Evolutionary conservation across 2,113 vertebrate species (phyloP), one percentile per base, ranked within the genome.

Genomic region (Steatornis caripensis): DNA sequence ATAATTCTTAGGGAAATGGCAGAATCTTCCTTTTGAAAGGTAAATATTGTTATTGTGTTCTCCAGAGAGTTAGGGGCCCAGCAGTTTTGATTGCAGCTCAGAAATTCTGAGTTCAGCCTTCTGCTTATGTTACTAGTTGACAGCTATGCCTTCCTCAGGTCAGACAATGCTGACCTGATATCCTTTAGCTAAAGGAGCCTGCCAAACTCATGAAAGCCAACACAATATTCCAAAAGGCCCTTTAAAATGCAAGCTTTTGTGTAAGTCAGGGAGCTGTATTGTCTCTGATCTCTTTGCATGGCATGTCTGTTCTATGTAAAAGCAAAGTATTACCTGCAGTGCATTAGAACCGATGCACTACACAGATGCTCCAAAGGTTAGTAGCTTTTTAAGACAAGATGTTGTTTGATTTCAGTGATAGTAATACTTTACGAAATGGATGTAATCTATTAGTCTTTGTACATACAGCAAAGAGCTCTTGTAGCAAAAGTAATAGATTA

Each of bases 381-480:
- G 54, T 45, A 53, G 39, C 30, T 80, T 77, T 68, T 90, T 79
- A 86, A 93, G 75, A 93, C 32, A 18, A 96, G 80, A 53, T 88
- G 55, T 62, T 87, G 43, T 93, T 95, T 96, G 58, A 61, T 84
- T 97, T 95, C 75, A 45, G 55, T 65, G 53, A 84, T 48, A 82
- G 48, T 14, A 90, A 75, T 60, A 89, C 24, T 96, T 91, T 93
- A 83, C 49, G 68, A 93, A 96, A 95, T 81, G 65, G 18, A 71
- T 88, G 11, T 83, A 90, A 93, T 83, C 86, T 94, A 75, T 94
- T 96, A 90, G 70, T 94, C 81, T 97, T 96, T 87, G 62, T 94
- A 91, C 24, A 94, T 95, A 72, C 41, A 93, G 48, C 78, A 95
- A 97, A 97, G 87, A 96, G 74, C 72, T 94, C 72, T 93, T 9